Conservation (phyloP, 2,888 invertebrate genomes). For the Thalpophila matura region DNA sequence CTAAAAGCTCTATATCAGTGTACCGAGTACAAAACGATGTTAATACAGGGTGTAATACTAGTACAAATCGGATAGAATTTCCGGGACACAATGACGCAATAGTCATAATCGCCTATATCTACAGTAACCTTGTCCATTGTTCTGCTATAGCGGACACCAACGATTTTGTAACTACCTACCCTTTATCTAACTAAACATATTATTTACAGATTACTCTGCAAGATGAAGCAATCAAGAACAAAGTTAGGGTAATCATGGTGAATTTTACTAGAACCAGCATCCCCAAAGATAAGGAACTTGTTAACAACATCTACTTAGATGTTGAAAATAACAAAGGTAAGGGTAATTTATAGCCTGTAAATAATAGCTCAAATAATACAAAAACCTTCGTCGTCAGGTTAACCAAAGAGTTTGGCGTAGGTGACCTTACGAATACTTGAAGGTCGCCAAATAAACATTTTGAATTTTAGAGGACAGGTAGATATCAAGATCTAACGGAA, state of each 20-base stretch:
- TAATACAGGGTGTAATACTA: background rate
- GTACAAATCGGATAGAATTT: background rate
- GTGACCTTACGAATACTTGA: background rate
- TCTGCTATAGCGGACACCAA: background rate
- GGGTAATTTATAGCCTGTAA: conserved; percentile 3
- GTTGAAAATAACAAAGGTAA: conserved; percentile 83
- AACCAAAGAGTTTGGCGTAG: background rate
- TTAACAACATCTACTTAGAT: conserved; percentile 85
- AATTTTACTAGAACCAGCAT: conserved; percentile 78
- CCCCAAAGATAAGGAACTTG: conserved; percentile 80
- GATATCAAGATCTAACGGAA: background rate
- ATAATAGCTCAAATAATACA: background rate
- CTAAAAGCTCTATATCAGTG: too few relatives aligned
- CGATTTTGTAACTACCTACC: background rate
- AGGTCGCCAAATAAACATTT: background rate
- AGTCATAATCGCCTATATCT: conserved; percentile 19
- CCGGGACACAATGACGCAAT: conserved; percentile 28
- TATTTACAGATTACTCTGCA: conserved; percentile 86
- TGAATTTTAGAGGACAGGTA: background rate
- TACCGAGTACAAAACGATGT: too few relatives aligned
- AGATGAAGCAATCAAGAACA: conserved; percentile 88
- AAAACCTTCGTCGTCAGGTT: background rate
- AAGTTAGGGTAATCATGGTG: conserved; percentile 88
- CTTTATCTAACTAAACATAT: background rate
- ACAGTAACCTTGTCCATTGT: conserved; percentile 23